These are phyloP conservation scores for Aegypius monachus DNA, from an alignment of 2,113 vertebrate species.

Conservation along the genomic window DNA sequence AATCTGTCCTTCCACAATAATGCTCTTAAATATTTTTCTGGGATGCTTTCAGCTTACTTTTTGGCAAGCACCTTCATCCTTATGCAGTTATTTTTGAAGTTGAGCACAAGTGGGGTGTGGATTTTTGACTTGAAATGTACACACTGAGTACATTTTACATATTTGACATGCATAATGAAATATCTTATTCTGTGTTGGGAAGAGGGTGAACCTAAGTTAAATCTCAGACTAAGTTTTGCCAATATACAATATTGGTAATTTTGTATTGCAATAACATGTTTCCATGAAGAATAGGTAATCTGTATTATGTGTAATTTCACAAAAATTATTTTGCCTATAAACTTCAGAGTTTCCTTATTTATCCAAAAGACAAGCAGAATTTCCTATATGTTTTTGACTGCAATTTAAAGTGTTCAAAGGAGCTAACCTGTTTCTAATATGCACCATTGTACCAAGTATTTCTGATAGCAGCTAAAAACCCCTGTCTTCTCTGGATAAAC, in stretches of 20 bases:
- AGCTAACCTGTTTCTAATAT: neutral
- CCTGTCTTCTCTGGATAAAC: neutral
- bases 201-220: neutral
- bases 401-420: neutral
- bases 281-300: neutral
- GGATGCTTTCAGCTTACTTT: neutral
- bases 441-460: neutral
- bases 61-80: neutral
- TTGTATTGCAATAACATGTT: neutral
- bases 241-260: neutral
- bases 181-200: neutral
- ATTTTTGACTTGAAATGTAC: neutral
- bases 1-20: neutral
- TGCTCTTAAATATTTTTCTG: neutral
- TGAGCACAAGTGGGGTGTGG: neutral
- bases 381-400: neutral
- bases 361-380: neutral
- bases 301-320: neutral
- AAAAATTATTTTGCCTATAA: neutral
- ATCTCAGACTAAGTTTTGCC: neutral
- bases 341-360: neutral
- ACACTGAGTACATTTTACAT: neutral
- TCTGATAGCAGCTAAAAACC: neutral
- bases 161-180: neutral
- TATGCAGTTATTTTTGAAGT: neutral